Evolutionary conservation across 2,113 vertebrate genomes (phyloP), one percentile per base, ranked within the genome.

Genomic region (Tricholaema leucomelas): DNA sequence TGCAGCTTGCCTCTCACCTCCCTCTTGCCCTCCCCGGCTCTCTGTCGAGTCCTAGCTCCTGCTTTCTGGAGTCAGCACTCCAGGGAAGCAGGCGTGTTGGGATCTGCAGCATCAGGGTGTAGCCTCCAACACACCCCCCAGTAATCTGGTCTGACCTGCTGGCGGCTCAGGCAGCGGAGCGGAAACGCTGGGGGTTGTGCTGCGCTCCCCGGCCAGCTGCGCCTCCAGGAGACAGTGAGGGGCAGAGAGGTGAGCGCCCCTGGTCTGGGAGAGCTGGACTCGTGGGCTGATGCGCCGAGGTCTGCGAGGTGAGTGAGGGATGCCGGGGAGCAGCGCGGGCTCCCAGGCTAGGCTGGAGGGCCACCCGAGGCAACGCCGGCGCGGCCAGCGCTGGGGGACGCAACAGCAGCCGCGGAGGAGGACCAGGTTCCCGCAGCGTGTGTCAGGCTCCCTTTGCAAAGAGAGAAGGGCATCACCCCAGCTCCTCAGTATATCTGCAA

Each of bases 71-170:
- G 81, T 14, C 81, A 24, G 82, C 50, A 13, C 91, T 84, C 38
- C 2, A 0, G 55, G 56, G 74, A 2, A 4, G 46, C 55, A 90
- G 92, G 91, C 96, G 1, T 93, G 96, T 95, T 95, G 75, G 89
- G 92, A 96, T 96, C 83, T 96, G 96, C 87, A 97, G 85, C 85
- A 65, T 46, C 69, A 48, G 93, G 96, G 96, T 93, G 96, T 93
- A 92, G 84, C 75, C 94, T 94, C 77, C 24, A 1, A 90, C 91
- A 90, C 92, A 92, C 91, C 9, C 94, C 89, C 91, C 86, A 28
- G 66, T 55, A 94, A 96, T 94, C 96, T 96, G 95, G 96, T 97
- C 81, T 91, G 96, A 96, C 96, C 94, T 94, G 96, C 96, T 97
- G 81, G 17, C 21, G 15, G 31, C 81, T 95, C 84, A 87, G 72